Evolutionary conservation across 1,140 invertebrate species (phyloP).

Genomic region (Chironomus striatipennis): DNA sequence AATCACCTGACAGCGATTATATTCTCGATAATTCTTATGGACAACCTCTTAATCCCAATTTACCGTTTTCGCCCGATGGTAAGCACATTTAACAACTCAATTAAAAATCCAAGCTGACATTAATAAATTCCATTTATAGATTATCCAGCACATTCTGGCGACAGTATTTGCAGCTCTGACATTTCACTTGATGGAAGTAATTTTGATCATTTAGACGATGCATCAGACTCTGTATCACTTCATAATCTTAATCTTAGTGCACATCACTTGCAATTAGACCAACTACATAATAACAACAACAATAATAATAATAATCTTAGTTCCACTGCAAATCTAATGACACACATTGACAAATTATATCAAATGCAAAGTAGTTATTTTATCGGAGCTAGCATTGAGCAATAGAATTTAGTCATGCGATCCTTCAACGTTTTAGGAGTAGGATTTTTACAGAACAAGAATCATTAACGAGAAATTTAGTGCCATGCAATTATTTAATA

Average conservation of each 20-base stretch:
- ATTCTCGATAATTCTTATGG: slow-evolving; percentile 54
- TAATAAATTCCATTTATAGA: slow-evolving; percentile 49
- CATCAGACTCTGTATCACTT: slow-evolving; percentile 64
- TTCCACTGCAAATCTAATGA: slow-evolving; percentile 51
- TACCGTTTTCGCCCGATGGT: slow-evolving; percentile 83
- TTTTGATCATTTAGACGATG: slow-evolving; percentile 68
- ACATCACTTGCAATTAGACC: slow-evolving; percentile 44
- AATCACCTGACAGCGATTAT: slow-evolving; percentile 53
- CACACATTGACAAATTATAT: slow-evolving; percentile 92
- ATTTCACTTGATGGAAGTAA: slow-evolving; percentile 77
- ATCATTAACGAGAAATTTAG: background rate
- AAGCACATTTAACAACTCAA: slow-evolving; percentile 37
- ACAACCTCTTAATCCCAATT: slow-evolving; percentile 75
- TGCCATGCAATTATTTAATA: slow-evolving; percentile 7
- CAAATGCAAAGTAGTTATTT: slow-evolving; percentile 97
- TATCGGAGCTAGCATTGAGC: slow-evolving; percentile 31
- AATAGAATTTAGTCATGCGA: background rate
- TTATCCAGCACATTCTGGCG: slow-evolving; percentile 72
- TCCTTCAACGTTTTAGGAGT: slow-evolving; percentile 12
- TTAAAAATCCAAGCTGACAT: slow-evolving; percentile 1
- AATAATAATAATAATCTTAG: slow-evolving; percentile 41
- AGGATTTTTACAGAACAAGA: background rate
- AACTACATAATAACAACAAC: slow-evolving; percentile 47
- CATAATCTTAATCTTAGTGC: slow-evolving; percentile 57
- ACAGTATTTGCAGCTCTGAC: slow-evolving; percentile 84